These are phyloP conservation scores for Sturnira hondurensis DNA, from an alignment of 2,113 vertebrate genomes.

Conservation along the genomic window DNA sequence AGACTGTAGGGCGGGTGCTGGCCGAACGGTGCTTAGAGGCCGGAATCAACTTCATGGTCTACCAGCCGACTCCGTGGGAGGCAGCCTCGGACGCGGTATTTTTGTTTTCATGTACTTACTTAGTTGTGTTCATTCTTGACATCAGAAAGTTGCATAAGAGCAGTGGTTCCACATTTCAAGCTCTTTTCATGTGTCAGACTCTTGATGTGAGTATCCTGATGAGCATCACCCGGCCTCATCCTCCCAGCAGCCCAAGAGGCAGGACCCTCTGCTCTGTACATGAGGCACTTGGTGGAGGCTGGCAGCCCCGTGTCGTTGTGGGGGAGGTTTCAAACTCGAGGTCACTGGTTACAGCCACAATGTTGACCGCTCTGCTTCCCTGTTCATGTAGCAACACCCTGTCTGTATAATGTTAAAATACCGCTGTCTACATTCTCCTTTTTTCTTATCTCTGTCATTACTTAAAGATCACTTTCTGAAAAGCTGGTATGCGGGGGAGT, in stretches of 20 bases:
- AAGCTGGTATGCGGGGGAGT: background rate
- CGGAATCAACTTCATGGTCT: constrained; percentile 91
- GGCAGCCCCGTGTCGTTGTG: background rate
- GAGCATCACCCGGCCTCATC: background rate
- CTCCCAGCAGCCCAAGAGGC: background rate
- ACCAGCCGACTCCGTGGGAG: constrained; percentile 89
- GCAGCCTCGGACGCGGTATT: constrained; percentile 86
- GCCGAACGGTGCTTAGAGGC: constrained; percentile 91
- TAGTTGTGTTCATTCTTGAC: background rate
- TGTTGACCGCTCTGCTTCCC: background rate
- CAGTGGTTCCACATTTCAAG: background rate
- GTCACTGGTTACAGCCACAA: accelerated
- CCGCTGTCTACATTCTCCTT: background rate
- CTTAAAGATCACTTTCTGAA: background rate
- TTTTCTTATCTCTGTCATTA: background rate
- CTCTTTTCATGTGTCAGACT: background rate
- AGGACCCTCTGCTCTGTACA: background rate
- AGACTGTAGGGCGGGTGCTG: constrained; percentile 89
- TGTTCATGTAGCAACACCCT: background rate
- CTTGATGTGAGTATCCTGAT: background rate
- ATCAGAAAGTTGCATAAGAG: background rate
- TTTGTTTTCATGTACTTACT: constrained; percentile 43
- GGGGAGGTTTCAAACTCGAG: background rate
- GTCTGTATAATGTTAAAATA: background rate
- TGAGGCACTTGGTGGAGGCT: background rate